phyloP scores from a whole-genome alignment of 2,113 vertebrate species.

The Malurus cyaneus region DNA sequence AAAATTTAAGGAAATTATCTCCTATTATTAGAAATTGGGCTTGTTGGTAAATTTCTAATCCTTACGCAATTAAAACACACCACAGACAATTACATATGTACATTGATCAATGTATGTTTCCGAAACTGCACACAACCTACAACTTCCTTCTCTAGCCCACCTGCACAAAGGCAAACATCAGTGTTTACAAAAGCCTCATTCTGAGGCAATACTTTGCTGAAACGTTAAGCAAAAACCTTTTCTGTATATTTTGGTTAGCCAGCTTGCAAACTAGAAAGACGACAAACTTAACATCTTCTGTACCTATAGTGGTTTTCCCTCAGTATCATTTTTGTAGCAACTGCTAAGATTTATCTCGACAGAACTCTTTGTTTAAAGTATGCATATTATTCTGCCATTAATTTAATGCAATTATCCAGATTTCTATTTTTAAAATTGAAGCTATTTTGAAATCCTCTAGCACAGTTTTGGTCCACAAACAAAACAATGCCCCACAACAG shows the following conservation, averaged over 20 bases:
- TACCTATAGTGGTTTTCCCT: slow-evolving; percentile 25
- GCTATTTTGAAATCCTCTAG: background rate
- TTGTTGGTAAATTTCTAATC: background rate
- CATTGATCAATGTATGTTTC: background rate
- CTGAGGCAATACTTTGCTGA: background rate
- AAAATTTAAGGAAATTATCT: background rate
- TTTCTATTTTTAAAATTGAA: slow-evolving; percentile 23
- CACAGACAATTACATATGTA: background rate
- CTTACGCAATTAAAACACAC: background rate
- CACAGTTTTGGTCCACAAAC: background rate
- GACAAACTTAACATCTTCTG: slow-evolving; percentile 72
- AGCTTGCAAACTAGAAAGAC: background rate
- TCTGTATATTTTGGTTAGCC: slow-evolving; percentile 14
- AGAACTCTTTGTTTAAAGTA: slow-evolving; percentile 44
- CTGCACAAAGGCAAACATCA: background rate
- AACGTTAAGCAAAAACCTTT: background rate
- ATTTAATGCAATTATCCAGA: slow-evolving; percentile 47
- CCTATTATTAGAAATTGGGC: background rate
- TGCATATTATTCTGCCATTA: slow-evolving; percentile 17
- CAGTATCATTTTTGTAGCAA: background rate
- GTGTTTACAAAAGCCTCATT: background rate
- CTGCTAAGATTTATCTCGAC: slow-evolving; percentile 36
- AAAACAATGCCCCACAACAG: background rate
- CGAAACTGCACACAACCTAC: background rate
- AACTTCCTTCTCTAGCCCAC: background rate